Evolutionary conservation across 2,888 invertebrate genomes (phyloP).

Genomic region (Apoda limacodes): DNA sequence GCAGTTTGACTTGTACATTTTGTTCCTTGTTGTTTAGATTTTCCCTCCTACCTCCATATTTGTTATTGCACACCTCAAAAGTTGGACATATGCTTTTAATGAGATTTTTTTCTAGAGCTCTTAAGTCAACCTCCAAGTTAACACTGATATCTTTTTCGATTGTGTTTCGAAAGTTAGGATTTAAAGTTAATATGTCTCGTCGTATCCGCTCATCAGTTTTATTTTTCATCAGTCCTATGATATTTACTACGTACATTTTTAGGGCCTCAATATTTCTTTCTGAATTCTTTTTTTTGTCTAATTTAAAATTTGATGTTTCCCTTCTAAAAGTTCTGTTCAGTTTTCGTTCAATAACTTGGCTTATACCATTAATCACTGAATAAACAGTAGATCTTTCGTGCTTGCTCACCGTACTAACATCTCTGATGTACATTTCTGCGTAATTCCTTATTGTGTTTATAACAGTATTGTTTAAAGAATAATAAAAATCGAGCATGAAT

Average conservation of each 20-base stretch:
- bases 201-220: constrained; percentile 16
- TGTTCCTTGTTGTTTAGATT: constrained; percentile 10
- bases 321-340: constrained; percentile 26
- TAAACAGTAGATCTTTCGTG: constrained; percentile 25
- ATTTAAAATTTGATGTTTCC: constrained; percentile 23
- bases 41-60: constrained; percentile 15
- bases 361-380: constrained; percentile 22
- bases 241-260: constrained; percentile 24
- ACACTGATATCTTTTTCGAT: constrained; percentile 30
- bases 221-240: constrained; percentile 20
- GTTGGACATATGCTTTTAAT: constrained; percentile 28
- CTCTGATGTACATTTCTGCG: constrained; percentile 39
- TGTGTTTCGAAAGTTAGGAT: background rate
- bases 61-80: constrained; percentile 37
- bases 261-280: constrained; percentile 27
- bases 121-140: constrained; percentile 35
- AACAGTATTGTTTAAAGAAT: constrained; percentile 32
- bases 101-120: constrained; percentile 27
- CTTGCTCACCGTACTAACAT: constrained; percentile 27
- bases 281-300: constrained; percentile 27
- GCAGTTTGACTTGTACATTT: constrained; percentile 31
- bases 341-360: constrained; percentile 20
- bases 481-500: constrained; percentile 33
- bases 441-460: constrained; percentile 36
- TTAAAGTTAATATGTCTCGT: constrained; percentile 9